phyloP scores from a whole-genome alignment of 2,888 invertebrate genomes.

The Pristionchus arcanus region DNA sequence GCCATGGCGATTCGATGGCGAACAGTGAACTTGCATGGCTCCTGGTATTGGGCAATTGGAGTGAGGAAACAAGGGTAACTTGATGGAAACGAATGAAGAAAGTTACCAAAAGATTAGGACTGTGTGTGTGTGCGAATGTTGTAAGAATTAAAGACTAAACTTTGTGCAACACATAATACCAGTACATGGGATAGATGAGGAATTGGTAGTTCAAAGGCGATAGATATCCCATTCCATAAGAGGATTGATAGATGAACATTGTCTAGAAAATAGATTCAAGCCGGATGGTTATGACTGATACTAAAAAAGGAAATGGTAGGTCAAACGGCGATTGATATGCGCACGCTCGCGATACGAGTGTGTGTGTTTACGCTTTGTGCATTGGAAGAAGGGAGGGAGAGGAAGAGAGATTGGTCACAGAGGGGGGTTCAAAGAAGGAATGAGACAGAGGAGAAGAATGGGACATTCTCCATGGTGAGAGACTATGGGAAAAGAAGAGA shows the following conservation, averaged over 20 bases:
- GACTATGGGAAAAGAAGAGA: constrained; percentile 4
- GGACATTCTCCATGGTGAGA: neutral
- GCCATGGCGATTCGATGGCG: constrained; percentile 37
- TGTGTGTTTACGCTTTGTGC: neutral
- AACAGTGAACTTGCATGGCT: constrained; percentile 54
- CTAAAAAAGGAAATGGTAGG: too few relatives aligned
- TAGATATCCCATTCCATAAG: too few relatives aligned
- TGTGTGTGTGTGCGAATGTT: too few relatives aligned
- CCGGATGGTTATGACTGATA: too few relatives aligned
- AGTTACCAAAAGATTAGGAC: too few relatives aligned
- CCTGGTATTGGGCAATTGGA: neutral
- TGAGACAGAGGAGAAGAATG: constrained; percentile 17
- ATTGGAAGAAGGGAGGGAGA: neutral
- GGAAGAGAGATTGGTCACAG: constrained; percentile 23
- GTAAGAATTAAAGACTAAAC: too few relatives aligned
- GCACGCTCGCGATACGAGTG: neutral
- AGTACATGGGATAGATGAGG: too few relatives aligned
- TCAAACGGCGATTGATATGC: neutral
- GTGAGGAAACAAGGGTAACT: neutral
- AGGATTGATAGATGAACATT: too few relatives aligned
- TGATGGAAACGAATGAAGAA: too few relatives aligned
- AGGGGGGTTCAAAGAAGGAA: constrained; percentile 43
- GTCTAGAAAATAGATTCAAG: too few relatives aligned
- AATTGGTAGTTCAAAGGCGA: too few relatives aligned
- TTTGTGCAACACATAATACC: too few relatives aligned